phyloP scores from a whole-genome alignment of 2,797 vertebrate genomes.

The Pseudomugil tenellus region DNA sequence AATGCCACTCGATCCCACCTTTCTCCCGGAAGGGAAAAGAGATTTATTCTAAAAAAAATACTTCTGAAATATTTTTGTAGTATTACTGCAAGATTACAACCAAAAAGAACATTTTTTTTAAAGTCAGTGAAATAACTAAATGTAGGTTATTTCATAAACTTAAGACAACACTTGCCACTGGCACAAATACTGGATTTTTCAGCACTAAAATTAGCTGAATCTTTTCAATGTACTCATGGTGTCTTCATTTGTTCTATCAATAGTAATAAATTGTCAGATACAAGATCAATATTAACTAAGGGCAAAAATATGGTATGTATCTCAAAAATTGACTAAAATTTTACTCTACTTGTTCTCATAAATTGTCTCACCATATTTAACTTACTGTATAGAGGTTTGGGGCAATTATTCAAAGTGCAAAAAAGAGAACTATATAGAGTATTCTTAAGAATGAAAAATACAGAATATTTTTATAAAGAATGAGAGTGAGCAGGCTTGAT shows the following conservation, averaged over 20 bases:
- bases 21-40: constrained; percentile 1
- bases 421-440: too few species aligned
- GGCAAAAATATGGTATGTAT: not conserved
- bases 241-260: constrained; percentile 42
- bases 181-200: constrained; percentile 49
- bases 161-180: constrained; percentile 40
- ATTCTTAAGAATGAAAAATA: too few species aligned
- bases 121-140: constrained; percentile 48
- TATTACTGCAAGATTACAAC: constrained; percentile 24
- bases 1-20: not conserved
- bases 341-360: too few species aligned
- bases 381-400: too few species aligned
- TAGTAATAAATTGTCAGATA: constrained; percentile 34
- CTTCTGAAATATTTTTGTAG: constrained; percentile 16
- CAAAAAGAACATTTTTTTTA: constrained; percentile 42
- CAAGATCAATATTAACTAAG: constrained; percentile 2
- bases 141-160: constrained; percentile 40
- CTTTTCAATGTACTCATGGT: constrained; percentile 19
- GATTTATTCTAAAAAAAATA: constrained; percentile 33
- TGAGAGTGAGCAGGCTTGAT: too few species aligned
- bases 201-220: constrained; percentile 29
- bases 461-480: too few species aligned
- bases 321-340: too few species aligned
- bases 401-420: too few species aligned
- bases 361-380: too few species aligned